These are phyloP conservation scores for Sebastes cheni DNA, from an alignment of 2,797 vertebrate species.

Conservation along the genomic window DNA sequence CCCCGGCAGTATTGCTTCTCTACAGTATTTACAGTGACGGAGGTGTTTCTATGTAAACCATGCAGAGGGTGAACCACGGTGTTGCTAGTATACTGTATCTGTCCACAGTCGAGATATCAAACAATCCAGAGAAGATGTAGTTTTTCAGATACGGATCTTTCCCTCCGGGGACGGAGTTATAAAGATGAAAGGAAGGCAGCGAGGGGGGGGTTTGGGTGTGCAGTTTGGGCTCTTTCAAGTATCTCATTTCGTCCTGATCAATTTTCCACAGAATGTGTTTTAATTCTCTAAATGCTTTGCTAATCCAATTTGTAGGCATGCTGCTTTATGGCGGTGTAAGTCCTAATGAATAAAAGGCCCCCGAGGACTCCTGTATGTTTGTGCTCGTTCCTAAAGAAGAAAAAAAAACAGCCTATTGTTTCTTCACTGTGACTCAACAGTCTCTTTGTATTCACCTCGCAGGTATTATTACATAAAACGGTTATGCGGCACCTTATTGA, in stretches of 20 bases:
- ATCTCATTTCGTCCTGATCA: conserved; percentile 49
- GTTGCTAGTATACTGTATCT: background rate
- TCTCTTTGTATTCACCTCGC: conserved; percentile 9
- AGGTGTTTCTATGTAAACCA: conserved; percentile 29
- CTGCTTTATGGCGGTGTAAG: conserved; percentile 19
- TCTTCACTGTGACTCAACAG: conserved; percentile 17
- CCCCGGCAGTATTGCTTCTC: background rate
- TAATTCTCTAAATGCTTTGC: conserved; percentile 54
- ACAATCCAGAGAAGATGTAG: conserved; percentile 1
- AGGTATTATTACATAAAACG: background rate
- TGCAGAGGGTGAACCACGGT: background rate
- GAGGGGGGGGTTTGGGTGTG: background rate
- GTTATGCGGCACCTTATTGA: background rate
- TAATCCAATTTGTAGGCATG: conserved; percentile 67
- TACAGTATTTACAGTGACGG: conserved; percentile 15
- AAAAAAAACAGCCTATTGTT: conserved; percentile 24
- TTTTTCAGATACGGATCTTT: conserved; percentile 34
- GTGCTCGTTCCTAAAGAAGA: conserved; percentile 28
- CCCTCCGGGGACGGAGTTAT: conserved; percentile 27
- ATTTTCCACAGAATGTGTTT: conserved; percentile 55
- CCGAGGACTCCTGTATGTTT: background rate
- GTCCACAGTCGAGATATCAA: conserved; percentile 22
- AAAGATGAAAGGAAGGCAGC: conserved; percentile 21
- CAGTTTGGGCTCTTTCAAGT: conserved; percentile 17
- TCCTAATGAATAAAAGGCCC: conserved; percentile 49